phyloP scores from a whole-genome alignment of 2,888 invertebrate species.

The Orchesella flavescens region DNA sequence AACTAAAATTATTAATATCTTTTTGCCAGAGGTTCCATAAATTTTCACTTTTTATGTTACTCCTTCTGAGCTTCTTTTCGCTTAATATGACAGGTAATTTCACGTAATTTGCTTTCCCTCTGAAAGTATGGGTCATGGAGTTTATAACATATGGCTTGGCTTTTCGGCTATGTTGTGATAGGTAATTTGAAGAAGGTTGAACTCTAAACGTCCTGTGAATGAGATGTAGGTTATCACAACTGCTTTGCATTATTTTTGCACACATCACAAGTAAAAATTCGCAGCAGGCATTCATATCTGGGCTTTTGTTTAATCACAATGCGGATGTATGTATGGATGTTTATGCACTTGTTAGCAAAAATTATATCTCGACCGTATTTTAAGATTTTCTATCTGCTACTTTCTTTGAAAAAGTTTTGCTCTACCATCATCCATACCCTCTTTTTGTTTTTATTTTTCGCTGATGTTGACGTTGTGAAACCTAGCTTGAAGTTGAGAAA shows the following conservation, averaged over 20 bases:
- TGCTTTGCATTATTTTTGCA: slow-evolving; percentile 17
- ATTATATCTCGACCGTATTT: background rate
- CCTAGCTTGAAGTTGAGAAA: slow-evolving; percentile 1
- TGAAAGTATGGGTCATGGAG: background rate
- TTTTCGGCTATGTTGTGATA: background rate
- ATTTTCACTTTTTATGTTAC: background rate
- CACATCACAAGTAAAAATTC: background rate
- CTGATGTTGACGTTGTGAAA: background rate
- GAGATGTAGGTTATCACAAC: background rate
- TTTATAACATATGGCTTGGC: too few species aligned
- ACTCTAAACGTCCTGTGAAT: slow-evolving; percentile 17
- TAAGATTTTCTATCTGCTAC: background rate
- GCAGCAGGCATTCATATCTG: background rate
- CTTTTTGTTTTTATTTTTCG: background rate
- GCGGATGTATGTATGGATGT: background rate
- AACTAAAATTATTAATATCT: background rate
- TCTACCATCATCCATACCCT: background rate
- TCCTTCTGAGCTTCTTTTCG: background rate
- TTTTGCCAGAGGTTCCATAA: background rate
- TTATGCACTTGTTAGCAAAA: background rate
- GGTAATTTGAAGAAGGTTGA: background rate
- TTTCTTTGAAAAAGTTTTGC: background rate
- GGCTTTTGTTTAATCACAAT: background rate
- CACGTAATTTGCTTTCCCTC: background rate
- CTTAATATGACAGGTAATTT: background rate